Evolutionary conservation across 2,797 vertebrate genomes (phyloP).

Genomic region (Myotis daubentonii): DNA sequence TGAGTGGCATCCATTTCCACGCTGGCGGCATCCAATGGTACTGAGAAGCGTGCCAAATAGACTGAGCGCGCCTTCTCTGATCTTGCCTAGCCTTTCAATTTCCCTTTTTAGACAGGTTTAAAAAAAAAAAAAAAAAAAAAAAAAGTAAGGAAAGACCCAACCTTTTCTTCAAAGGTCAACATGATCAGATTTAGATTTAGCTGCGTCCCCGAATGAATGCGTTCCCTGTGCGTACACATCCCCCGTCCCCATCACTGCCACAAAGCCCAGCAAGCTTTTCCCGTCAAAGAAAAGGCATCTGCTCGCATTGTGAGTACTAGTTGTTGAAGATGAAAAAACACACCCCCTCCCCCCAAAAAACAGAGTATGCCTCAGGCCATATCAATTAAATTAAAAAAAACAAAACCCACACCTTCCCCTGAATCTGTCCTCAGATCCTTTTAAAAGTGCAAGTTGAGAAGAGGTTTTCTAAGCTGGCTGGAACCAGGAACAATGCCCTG

Average conservation of each 20-base stretch:
- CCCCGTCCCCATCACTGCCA: not conserved
- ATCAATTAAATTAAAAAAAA: constrained; percentile 43
- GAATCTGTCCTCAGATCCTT: constrained; percentile 57
- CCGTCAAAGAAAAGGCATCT: constrained; percentile 33
- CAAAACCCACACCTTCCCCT: not conserved
- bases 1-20: not conserved
- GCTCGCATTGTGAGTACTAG: constrained; percentile 36
- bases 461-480: constrained; percentile 61
- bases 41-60: not conserved
- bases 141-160: constrained; percentile 30
- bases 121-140: too few relatives aligned
- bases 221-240: not conserved
- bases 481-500: constrained; percentile 66
- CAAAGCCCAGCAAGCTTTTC: not conserved
- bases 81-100: not conserved
- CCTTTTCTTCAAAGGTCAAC: constrained; percentile 54
- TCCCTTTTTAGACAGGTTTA: not conserved
- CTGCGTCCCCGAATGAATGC: not conserved
- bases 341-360: not conserved
- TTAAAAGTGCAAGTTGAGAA: constrained; percentile 74
- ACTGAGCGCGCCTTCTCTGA: not conserved
- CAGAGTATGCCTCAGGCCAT: constrained; percentile 37
- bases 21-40: not conserved
- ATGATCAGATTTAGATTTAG: constrained; percentile 47
- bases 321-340: constrained; percentile 37